phyloP scores from a whole-genome alignment of 2,888 invertebrate species.

The Acanthococcus lagerstroemiae region DNA sequence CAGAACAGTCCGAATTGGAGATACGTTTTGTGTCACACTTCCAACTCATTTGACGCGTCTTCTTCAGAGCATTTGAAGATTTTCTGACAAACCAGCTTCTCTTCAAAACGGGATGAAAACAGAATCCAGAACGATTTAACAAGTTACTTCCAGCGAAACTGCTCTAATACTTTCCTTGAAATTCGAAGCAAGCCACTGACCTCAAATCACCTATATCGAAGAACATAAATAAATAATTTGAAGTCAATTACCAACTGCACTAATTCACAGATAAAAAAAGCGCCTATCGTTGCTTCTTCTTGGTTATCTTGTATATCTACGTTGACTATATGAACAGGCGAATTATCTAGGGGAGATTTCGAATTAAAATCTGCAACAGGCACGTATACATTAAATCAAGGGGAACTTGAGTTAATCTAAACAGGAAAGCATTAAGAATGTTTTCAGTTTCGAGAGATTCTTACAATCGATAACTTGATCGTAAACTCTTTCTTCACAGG shows the following conservation, averaged over 20 bases:
- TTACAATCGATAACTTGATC: conserved; percentile 92
- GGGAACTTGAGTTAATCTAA: neutral
- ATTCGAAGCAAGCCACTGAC: no score
- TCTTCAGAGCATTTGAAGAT: no score
- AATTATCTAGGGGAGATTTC: conserved; percentile 54
- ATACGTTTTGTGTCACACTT: no score
- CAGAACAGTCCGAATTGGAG: no score
- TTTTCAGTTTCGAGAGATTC: conserved; percentile 29
- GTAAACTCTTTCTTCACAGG: conserved; percentile 96
- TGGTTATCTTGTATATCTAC: conserved; percentile 99
- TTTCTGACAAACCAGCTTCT: no score
- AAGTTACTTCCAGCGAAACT: no score
- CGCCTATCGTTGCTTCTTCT: conserved; percentile 97
- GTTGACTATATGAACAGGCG: conserved; percentile 92
- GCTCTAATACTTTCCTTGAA: no score
- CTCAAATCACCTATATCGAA: no score
- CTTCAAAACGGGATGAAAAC: no score
- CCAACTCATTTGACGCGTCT: no score
- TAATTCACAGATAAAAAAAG: conserved; percentile 93
- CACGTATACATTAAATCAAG: neutral
- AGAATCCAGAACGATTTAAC: no score
- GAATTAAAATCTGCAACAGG: conserved; percentile 31
- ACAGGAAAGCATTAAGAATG: neutral
- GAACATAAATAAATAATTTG: no score
- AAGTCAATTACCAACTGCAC: conserved; percentile 72